phyloP scores from a whole-genome alignment of 2,113 vertebrate genomes.

The Philantomba maxwellii region DNA sequence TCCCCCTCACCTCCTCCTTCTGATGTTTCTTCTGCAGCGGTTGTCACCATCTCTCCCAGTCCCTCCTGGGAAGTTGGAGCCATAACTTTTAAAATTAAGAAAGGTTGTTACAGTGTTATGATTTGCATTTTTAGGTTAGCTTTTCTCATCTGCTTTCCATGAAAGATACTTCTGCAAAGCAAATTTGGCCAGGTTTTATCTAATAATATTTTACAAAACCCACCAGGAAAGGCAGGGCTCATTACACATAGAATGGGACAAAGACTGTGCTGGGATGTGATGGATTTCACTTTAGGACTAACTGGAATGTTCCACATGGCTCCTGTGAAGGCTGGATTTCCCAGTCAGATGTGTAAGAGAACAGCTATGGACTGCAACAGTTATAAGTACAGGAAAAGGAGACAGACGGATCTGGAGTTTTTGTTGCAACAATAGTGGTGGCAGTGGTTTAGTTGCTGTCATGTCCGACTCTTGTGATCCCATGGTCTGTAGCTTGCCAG shows the following conservation, averaged over 20 bases:
- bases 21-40: background rate
- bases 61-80: background rate
- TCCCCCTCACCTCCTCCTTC: background rate
- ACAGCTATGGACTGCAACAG: background rate
- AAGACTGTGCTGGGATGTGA: background rate
- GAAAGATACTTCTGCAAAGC: conserved; percentile 48
- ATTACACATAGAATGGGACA: background rate
- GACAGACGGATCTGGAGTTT: background rate
- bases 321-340: background rate
- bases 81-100: conserved; percentile 57
- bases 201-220: conserved; percentile 43
- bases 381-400: background rate
- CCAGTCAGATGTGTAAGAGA: background rate
- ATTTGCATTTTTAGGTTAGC: conserved; percentile 47
- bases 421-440: no score
- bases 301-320: background rate
- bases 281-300: background rate
- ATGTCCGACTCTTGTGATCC: background rate
- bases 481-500: background rate
- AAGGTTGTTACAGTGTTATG: conserved; percentile 24
- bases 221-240: background rate
- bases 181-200: conserved; percentile 50
- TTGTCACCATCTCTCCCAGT: background rate
- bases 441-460: background rate
- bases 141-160: conserved; percentile 59